Percentiles rank a stretch among this genome's conserved stretches.
Conservation (phyloP, 2,797 vertebrate genomes). For the Semaprochilodus insignis region DNA sequence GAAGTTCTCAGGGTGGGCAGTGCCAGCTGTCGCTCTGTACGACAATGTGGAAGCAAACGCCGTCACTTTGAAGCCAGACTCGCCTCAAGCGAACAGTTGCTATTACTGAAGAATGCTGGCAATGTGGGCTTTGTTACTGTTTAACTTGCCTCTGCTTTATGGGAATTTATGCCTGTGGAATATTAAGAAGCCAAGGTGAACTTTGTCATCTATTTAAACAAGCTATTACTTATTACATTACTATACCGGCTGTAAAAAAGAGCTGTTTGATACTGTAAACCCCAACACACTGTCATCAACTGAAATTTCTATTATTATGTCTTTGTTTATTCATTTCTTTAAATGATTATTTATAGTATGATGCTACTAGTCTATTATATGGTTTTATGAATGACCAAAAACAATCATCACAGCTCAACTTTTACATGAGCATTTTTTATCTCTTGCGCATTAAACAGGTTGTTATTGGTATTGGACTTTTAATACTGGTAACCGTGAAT, state of each 20-base stretch:
- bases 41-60: slow-evolving; percentile 37
- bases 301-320: too few species aligned
- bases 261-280: neutral
- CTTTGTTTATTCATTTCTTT: too few species aligned
- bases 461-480: too few species aligned
- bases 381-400: neutral
- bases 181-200: slow-evolving; percentile 11
- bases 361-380: neutral
- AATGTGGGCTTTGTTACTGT: slow-evolving; percentile 55
- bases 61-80: slow-evolving; percentile 16
- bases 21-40: slow-evolving; percentile 33
- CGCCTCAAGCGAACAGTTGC: slow-evolving; percentile 35
- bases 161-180: slow-evolving; percentile 34
- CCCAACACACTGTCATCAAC: neutral
- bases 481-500: too few species aligned
- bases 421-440: neutral
- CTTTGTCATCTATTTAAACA: neutral
- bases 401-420: neutral
- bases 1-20: slow-evolving; percentile 2
- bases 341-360: neutral
- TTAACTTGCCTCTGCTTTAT: slow-evolving; percentile 50
- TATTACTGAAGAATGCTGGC: slow-evolving; percentile 42
- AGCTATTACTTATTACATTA: slow-evolving; percentile 4
- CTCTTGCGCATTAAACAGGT: too few species aligned
- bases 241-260: neutral